phyloP scores from a whole-genome alignment of 2,888 invertebrate species.

The Pyrochroa serraticornis region DNA sequence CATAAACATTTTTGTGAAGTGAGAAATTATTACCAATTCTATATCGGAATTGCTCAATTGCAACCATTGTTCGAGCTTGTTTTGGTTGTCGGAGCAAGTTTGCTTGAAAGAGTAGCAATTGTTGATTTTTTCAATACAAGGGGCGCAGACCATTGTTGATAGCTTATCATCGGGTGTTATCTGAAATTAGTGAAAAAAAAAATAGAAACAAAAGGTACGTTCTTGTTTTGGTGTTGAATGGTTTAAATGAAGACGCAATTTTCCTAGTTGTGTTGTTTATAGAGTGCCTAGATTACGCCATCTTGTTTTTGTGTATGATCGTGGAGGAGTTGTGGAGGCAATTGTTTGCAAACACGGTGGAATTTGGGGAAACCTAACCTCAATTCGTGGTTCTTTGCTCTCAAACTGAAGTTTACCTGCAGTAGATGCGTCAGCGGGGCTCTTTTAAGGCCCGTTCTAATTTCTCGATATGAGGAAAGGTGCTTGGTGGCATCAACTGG shows the following conservation, averaged over 20 bases:
- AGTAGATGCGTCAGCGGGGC: neutral
- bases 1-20: neutral
- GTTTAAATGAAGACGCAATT: too few species aligned
- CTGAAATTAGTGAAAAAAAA: slow-evolving; percentile 59
- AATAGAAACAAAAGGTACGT: neutral
- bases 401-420: neutral
- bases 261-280: too few species aligned
- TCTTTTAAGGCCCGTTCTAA: too few species aligned
- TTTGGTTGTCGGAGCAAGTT: slow-evolving; percentile 69
- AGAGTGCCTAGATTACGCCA: too few species aligned
- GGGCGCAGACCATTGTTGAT: slow-evolving; percentile 69
- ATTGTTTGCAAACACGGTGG: too few species aligned
- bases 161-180: slow-evolving; percentile 68
- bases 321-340: too few species aligned
- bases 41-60: slow-evolving; percentile 38
- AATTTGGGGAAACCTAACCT: too few species aligned
- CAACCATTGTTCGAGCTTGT: slow-evolving; percentile 66
- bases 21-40: slow-evolving; percentile 9
- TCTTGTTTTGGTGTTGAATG: too few species aligned
- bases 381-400: neutral
- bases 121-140: slow-evolving; percentile 69
- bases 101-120: slow-evolving; percentile 71
- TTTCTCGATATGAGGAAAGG: neutral
- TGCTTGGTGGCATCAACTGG: slow-evolving; percentile 1
- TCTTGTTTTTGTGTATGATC: too few species aligned